phyloP scores from a whole-genome alignment of 2,888 invertebrate genomes.

The Drosophila testacea region DNA sequence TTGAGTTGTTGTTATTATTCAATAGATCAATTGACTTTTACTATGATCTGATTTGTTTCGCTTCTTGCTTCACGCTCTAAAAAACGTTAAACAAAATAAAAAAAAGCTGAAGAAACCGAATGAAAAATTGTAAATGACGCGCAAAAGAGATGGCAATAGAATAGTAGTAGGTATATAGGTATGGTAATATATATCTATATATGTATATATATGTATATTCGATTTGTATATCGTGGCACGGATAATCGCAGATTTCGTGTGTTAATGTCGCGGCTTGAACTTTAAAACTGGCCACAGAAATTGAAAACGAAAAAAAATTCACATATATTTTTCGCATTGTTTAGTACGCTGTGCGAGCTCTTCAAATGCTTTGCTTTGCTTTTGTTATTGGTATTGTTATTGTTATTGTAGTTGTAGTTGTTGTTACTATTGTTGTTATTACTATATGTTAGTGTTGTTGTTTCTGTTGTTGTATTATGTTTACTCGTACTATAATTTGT shows the following conservation, averaged over 20 bases:
- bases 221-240: slow-evolving; percentile 36
- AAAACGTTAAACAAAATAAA: slow-evolving; percentile 32
- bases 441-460: background rate
- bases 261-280: slow-evolving; percentile 80
- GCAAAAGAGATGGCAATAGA: slow-evolving; percentile 11
- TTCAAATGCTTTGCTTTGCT: slow-evolving; percentile 23
- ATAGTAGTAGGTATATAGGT: background rate
- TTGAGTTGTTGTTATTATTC: slow-evolving; percentile 13
- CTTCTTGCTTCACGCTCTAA: slow-evolving; percentile 35
- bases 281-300: slow-evolving; percentile 74
- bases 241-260: slow-evolving; percentile 75
- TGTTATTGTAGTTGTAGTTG: slow-evolving; percentile 13
- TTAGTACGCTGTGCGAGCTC: slow-evolving; percentile 63
- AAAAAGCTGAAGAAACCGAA: slow-evolving; percentile 16
- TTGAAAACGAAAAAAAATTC: slow-evolving; percentile 66
- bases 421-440: slow-evolving; percentile 16
- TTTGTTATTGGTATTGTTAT: slow-evolving; percentile 22
- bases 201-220: background rate
- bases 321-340: slow-evolving; percentile 71
- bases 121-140: slow-evolving; percentile 20
- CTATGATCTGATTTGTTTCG: slow-evolving; percentile 1
- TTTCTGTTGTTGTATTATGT: slow-evolving; percentile 68
- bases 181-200: background rate
- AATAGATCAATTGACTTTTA: slow-evolving; percentile 21
- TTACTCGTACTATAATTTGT: slow-evolving; percentile 69